Evolutionary conservation across 2,113 vertebrate species (phyloP).

Genomic region (Podocnemis expansa): DNA sequence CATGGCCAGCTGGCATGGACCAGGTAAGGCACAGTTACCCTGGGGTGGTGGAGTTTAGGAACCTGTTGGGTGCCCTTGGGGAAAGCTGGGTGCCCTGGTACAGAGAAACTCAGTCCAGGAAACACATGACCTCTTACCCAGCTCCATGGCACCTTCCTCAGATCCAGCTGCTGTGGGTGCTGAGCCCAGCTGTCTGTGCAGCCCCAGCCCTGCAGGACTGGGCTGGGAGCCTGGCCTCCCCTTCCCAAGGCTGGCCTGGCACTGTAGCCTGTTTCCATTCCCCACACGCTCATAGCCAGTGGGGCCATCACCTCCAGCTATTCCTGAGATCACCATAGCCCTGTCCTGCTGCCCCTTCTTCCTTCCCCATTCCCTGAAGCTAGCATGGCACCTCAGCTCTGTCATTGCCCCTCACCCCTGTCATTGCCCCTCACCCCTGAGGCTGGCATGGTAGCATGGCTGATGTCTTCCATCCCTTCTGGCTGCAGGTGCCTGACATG

Average conservation of each 20-base stretch:
- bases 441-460: rapidly evolving
- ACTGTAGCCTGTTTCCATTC: rapidly evolving
- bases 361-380: no score
- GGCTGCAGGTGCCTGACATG: conserved; percentile 50
- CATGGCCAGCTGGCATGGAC: conserved; percentile 66
- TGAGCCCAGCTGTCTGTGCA: neutral
- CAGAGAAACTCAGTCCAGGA: no score
- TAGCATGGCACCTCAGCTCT: no score
- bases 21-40: conserved; percentile 38
- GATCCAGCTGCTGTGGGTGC: no score
- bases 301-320: rapidly evolving
- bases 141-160: neutral
- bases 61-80: neutral
- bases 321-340: no score
- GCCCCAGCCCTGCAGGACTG: neutral
- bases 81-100: no score
- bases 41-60: neutral
- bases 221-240: neutral
- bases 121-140: neutral
- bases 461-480: rapidly evolving
- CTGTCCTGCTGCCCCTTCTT: no score
- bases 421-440: neutral
- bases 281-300: rapidly evolving
- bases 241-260: neutral
- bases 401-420: no score